Conservation (phyloP, 2,888 invertebrate genomes). For the Odontomyia ornata region DNA sequence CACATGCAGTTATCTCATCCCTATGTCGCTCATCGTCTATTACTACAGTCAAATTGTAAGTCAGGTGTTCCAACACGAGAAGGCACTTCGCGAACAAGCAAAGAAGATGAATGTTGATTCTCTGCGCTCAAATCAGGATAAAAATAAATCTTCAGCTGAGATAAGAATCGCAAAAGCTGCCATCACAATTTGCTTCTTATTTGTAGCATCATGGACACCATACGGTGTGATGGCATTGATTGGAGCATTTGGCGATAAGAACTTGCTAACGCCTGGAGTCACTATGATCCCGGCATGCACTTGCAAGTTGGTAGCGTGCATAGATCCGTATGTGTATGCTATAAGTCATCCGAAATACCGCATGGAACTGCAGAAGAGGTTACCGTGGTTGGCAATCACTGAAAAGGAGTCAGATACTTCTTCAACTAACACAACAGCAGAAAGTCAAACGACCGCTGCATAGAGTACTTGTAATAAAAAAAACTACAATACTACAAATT, state of each 20-base stretch:
- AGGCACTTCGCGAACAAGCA: conserved; percentile 79
- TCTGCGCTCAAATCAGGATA: conserved; percentile 74
- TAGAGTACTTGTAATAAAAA: neutral
- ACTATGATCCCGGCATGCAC: conserved; percentile 89
- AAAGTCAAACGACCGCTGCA: conserved; percentile 47
- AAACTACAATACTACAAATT: too few relatives aligned
- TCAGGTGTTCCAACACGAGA: conserved; percentile 87
- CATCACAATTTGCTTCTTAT: conserved; percentile 85
- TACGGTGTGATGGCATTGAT: conserved; percentile 85
- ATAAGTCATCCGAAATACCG: conserved; percentile 91
- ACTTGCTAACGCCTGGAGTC: conserved; percentile 74
- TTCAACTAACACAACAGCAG: conserved; percentile 66
- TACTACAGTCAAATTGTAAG: conserved; percentile 89
- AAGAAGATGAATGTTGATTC: conserved; percentile 94
- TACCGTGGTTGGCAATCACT: conserved; percentile 78
- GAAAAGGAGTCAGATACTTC: conserved; percentile 69
- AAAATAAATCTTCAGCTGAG: conserved; percentile 75
- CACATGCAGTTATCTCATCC: conserved; percentile 78
- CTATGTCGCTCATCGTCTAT: conserved; percentile 79
- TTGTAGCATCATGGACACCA: conserved; percentile 89
- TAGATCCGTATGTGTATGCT: conserved; percentile 91
- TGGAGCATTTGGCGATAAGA: conserved; percentile 82
- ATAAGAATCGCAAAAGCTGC: conserved; percentile 88
- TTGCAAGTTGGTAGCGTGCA: conserved; percentile 88
- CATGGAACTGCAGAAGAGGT: conserved; percentile 79